These are phyloP conservation scores for Lordiphosa fenestrarum DNA, from an alignment of 2,888 invertebrate species.

Conservation along the genomic window DNA sequence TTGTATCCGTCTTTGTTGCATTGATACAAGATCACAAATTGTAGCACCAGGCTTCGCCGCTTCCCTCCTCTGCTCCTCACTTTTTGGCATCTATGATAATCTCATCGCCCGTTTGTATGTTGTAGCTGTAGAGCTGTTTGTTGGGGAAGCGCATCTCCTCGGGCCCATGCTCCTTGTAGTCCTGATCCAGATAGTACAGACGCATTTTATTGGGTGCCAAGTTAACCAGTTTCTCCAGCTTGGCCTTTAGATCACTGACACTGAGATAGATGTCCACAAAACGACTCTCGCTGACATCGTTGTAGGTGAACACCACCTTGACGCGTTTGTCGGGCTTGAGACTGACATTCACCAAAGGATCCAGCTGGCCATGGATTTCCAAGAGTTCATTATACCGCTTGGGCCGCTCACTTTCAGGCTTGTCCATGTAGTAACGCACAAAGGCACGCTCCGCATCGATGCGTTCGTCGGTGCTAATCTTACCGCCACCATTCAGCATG, in stretches of 20 bases:
- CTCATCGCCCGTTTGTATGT: slow-evolving; percentile 93
- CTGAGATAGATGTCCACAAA: slow-evolving; percentile 90
- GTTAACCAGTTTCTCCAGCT: slow-evolving; percentile 89
- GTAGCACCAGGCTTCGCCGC: slow-evolving; percentile 49
- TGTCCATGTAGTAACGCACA: slow-evolving; percentile 94
- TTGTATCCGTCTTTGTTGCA: slow-evolving; percentile 44
- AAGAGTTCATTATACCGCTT: slow-evolving; percentile 89
- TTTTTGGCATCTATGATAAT: slow-evolving; percentile 92
- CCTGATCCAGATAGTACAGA: slow-evolving; percentile 93
- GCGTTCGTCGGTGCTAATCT: slow-evolving; percentile 90
- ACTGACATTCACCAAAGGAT: slow-evolving; percentile 93
- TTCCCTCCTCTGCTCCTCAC: slow-evolving; percentile 29
- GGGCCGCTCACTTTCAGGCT: slow-evolving; percentile 90
- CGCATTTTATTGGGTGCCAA: slow-evolving; percentile 92
- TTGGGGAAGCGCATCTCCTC: slow-evolving; percentile 94
- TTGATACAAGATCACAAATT: slow-evolving; percentile 67
- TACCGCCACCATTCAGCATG: slow-evolving; percentile 93
- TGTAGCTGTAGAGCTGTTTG: slow-evolving; percentile 94
- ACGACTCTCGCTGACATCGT: slow-evolving; percentile 87
- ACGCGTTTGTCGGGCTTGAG: slow-evolving; percentile 92
- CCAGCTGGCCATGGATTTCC: slow-evolving; percentile 92
- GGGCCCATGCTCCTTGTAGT: slow-evolving; percentile 87
- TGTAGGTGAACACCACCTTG: slow-evolving; percentile 91
- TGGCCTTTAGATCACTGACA: slow-evolving; percentile 90
- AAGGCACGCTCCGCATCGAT: slow-evolving; percentile 96